These are phyloP conservation scores for Silurus lanzhouensis DNA, from an alignment of 2,797 vertebrate species.

Conservation along the genomic window DNA sequence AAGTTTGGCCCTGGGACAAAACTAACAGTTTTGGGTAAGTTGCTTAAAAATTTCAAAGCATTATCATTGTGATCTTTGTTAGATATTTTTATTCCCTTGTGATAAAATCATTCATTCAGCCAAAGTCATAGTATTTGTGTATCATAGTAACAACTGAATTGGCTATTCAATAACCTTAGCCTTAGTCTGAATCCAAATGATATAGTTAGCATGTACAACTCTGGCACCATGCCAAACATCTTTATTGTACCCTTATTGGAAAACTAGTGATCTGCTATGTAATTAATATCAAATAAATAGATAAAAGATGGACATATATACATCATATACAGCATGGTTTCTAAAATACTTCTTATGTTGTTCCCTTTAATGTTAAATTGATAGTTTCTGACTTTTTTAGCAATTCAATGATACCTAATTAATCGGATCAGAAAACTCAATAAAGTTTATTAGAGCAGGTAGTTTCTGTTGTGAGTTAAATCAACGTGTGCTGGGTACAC, in stretches of 20 bases:
- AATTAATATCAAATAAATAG: background rate
- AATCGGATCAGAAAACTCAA: background rate
- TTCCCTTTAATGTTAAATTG: background rate
- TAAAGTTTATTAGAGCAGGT: background rate
- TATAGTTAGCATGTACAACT: background rate
- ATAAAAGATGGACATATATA: background rate
- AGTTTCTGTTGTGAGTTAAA: constrained; percentile 38
- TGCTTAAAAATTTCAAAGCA: constrained; percentile 4
- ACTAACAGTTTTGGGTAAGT: constrained; percentile 46
- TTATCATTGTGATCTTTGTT: background rate
- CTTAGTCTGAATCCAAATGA: background rate
- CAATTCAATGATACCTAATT: background rate
- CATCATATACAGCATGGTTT: background rate
- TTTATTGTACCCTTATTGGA: background rate
- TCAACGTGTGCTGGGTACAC: constrained; percentile 44
- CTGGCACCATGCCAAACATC: background rate
- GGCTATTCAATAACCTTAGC: background rate
- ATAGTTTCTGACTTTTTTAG: background rate
- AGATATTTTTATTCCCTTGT: background rate
- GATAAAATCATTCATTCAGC: background rate
- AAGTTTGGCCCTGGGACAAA: constrained; percentile 52
- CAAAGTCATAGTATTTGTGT: background rate
- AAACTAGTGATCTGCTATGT: background rate
- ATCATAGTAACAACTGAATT: background rate
- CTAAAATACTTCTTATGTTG: background rate